Base-by-base conservation (phyloP, 2,113 vertebrate genomes). In the Aythya baeri region DNA sequence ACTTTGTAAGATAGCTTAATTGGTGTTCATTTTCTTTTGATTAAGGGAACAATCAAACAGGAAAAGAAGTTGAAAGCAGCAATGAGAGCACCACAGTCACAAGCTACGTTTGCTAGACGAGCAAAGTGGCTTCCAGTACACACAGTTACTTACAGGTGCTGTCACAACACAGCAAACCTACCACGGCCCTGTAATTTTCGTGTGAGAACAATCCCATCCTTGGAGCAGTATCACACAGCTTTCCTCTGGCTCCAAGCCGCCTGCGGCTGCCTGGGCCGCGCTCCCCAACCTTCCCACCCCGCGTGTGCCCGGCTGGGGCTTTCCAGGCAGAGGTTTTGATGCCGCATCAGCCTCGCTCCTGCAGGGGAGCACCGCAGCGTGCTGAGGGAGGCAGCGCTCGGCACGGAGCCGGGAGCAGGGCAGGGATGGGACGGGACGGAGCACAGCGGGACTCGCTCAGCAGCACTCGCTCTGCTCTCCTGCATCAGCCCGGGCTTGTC, bases 31-130 rank as follows among this genome's bases (percentile, higher is more conserved):
- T 85, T 76, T 31, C 58, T 58, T 73, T 66, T 73, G 88, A 50
- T 61, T 65, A 38, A 49, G 49, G 67, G 72, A 91, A 43, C 78
- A 79, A 66, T 68, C 54, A 17, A 63, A 10, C 52, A 72, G 83
- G 91, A 84, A 65, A n/a, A 3, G 0, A 8, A 63, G 70, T 5
- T 86, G 70, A 91, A 46, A 91, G 88, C 70, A 25, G 83, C 32
- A 22, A 6, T 11, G 83, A 36, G 72, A 55, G 63, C 80, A 23
- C 12, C 50, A 1, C 58, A 22, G 41, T 2, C 34, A 10, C 18
- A 2, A 7, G 5, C 79, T 17, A n/a, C 1, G 0, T 22, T 15
- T 7, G 74, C 1, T 0, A 63, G 85, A 36, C 0, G 0, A 57
- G 72, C 75, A 14, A 3, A 71, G 81, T 5, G 0, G 1, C 36